Evolutionary conservation across 2,888 invertebrate genomes (phyloP).

Genomic region (Mystacides longicornis): DNA sequence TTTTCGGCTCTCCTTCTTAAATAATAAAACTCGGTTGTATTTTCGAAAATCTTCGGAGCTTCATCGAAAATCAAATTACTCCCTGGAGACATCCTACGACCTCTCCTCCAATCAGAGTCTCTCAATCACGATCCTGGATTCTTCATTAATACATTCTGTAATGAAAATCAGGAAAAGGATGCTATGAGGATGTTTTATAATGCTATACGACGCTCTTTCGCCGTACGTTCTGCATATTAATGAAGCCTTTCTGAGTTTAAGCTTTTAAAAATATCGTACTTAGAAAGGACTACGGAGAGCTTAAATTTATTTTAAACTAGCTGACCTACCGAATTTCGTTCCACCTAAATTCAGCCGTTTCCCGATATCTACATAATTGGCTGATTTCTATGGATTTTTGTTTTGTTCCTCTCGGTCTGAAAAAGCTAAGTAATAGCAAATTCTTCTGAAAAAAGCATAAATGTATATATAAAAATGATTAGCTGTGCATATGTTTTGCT

Average conservation of each 20-base stretch:
- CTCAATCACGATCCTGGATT: neutral
- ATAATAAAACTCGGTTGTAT: too few species aligned
- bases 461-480: too few species aligned
- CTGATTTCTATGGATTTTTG: too few species aligned
- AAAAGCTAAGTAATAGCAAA: too few species aligned
- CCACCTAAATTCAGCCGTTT: neutral
- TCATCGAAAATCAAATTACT: constrained; percentile 18
- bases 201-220: neutral
- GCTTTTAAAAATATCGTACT: neutral
- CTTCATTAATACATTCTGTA: constrained; percentile 1
- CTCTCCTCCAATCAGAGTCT: neutral
- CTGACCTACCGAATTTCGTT: neutral
- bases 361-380: too few species aligned
- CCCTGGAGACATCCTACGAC: constrained; percentile 11
- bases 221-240: neutral
- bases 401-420: too few species aligned
- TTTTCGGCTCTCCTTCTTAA: too few species aligned
- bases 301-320: too few species aligned
- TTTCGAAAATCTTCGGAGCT: too few species aligned
- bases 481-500: too few species aligned
- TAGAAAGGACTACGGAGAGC: neutral
- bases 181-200: neutral
- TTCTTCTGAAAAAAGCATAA: too few species aligned
- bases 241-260: too few species aligned
- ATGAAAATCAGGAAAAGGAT: constrained; percentile 1